Percentiles rank a stretch among this genome's conserved stretches.
Conservation (phyloP, 2,888 invertebrate genomes). For the Beris chalybata region DNA sequence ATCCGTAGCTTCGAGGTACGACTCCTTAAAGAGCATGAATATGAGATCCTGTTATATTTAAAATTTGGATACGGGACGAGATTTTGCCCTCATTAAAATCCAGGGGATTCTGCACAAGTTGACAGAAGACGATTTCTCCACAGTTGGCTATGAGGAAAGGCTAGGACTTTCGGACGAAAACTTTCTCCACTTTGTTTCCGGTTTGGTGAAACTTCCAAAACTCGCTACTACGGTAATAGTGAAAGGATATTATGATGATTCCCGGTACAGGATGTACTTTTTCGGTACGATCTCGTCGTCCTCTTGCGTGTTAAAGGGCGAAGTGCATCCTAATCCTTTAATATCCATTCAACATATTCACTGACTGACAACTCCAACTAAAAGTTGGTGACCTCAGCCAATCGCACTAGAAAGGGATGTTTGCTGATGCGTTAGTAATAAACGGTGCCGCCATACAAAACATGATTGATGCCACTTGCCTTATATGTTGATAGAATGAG, state of each 20-base stretch:
- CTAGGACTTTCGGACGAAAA: slow-evolving; percentile 22
- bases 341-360: no score
- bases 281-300: no score
- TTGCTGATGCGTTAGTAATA: no score
- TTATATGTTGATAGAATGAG: no score
- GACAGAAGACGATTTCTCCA: neutral
- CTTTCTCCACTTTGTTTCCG: slow-evolving; percentile 30
- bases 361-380: no score
- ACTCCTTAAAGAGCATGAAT: neutral
- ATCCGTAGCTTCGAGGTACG: slow-evolving; percentile 36
- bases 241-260: slow-evolving; percentile 23
- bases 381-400: no score
- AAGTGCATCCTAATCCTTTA: no score
- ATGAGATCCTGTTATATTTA: slow-evolving; percentile 4
- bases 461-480: no score
- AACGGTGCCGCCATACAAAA: no score
- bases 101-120: slow-evolving; percentile 19
- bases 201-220: slow-evolving; percentile 24
- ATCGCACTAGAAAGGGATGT: no score
- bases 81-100: slow-evolving; percentile 31
- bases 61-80: slow-evolving; percentile 10
- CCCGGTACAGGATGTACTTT: slow-evolving; percentile 4
- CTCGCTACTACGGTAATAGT: slow-evolving; percentile 17
- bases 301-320: no score
- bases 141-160: slow-evolving; percentile 8